phyloP scores from a whole-genome alignment of 2,888 invertebrate genomes.

The Noctua comes region DNA sequence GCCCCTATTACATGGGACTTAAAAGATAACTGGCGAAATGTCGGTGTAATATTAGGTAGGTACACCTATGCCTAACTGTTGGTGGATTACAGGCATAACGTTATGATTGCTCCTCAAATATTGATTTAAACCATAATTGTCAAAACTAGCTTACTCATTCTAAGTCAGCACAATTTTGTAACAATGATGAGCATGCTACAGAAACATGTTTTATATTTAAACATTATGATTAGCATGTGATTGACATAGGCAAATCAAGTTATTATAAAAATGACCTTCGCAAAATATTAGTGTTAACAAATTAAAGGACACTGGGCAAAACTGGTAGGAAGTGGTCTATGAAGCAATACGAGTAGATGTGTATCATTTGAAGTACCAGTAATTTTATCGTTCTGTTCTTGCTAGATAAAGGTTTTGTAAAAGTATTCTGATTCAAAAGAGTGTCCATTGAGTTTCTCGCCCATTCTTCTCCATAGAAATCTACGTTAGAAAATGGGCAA shows the following conservation, averaged over 20 bases:
- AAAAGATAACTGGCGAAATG: no score
- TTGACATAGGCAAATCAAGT: constrained; percentile 2
- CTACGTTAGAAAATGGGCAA: no score
- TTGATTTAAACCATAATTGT: not conserved
- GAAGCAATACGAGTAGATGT: not conserved
- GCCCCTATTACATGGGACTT: no score
- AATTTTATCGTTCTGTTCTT: not conserved
- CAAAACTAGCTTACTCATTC: constrained; percentile 2
- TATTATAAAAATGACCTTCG: constrained; percentile 15
- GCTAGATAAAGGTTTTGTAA: no score
- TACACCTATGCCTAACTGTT: no score
- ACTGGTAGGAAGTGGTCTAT: not conserved
- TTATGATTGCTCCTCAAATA: constrained; percentile 2
- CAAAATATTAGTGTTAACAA: constrained; percentile 22
- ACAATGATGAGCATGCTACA: constrained; percentile 28
- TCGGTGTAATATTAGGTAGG: no score
- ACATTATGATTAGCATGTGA: constrained; percentile 30
- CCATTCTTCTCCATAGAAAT: no score
- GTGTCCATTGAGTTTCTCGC: no score
- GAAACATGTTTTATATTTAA: constrained; percentile 33
- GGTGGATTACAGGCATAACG: no score
- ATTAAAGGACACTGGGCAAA: constrained; percentile 12
- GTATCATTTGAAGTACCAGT: not conserved
- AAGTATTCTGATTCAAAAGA: no score
- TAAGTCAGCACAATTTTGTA: not conserved